Percentiles rank a stretch among this genome's conserved stretches.
These are phyloP conservation scores for Phorcus lineatus DNA, from an alignment of 2,888 invertebrate genomes.

Conservation along the genomic window DNA sequence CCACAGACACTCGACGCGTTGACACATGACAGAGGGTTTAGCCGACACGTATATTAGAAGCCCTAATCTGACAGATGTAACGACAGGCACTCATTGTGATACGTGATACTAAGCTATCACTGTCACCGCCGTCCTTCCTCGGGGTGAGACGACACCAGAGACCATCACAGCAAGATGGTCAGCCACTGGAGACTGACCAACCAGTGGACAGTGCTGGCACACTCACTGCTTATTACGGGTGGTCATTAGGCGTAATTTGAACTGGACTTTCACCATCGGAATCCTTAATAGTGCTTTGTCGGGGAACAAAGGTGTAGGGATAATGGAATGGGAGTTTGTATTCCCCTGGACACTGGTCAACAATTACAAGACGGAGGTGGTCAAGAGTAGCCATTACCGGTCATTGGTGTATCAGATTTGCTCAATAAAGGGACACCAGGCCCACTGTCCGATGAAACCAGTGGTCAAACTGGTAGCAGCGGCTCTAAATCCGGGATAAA, in stretches of 20 bases:
- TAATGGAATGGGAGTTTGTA: background rate
- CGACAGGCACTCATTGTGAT: background rate
- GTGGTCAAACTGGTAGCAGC: slow-evolving; percentile 5
- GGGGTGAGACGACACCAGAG: background rate
- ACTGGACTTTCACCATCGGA: slow-evolving; percentile 8
- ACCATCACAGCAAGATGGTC: background rate
- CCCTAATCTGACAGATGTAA: background rate
- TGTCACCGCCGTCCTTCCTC: background rate
- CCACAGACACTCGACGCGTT: no score
- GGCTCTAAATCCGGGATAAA: no score
- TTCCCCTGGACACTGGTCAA: background rate
- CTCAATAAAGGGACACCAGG: background rate
- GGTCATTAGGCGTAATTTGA: slow-evolving; percentile 19
- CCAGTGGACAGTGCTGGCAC: no score
- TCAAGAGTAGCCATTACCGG: slow-evolving; percentile 5
- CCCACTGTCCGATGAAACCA: slow-evolving; percentile 8
- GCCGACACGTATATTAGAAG: no score
- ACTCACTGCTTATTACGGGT: background rate
- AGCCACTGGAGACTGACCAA: no score
- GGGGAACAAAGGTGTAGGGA: background rate
- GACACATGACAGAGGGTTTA: no score
- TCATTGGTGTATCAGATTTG: slow-evolving; percentile 12
- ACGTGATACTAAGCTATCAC: background rate
- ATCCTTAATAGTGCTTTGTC: background rate
- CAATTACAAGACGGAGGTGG: slow-evolving; percentile 10